Base-by-base conservation (phyloP, 2,888 invertebrate genomes). In the Cryptocephalus moraei region DNA sequence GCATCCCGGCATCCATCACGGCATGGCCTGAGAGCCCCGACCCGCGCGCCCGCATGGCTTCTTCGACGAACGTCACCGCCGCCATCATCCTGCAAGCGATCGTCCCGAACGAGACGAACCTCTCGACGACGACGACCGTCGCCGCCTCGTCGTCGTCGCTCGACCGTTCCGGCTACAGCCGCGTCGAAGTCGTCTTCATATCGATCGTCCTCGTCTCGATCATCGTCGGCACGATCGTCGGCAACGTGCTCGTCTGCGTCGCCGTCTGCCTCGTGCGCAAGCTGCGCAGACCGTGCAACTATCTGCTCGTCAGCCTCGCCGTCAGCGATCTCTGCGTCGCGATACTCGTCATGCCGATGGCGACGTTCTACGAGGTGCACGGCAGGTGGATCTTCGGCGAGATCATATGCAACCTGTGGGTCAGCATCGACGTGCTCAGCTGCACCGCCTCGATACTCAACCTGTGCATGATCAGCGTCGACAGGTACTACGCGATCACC, bases 391-490 rank as follows among this genome's bases (percentile, higher is more conserved):
- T 86, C 58, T 94, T 97, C 63, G 95, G 95, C 44, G 81, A 84
- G 22, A 78, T 86, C 52, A 84, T 93, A 63, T 96, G 96, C 72
- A 91, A 94, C 67, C 79, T 94, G 53, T 97, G 96, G 96, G 93
- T 94, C 50, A 91, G 92, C 46, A 91, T 94, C 67, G 97, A 99
- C 71, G 93, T 99, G 33, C 80, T 96, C 60, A 94, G 95, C 59
- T 96, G 94, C 67, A 93, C 97, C 13, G 96, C 97, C n/a, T 96
- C 95, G 60, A 99, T 99, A 60, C 77, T 97, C 43, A 97, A 97
- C 73, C 78, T 99, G 54, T 96, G 96, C 71, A 95, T 95, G 80
- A 96, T 99, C 69, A 92, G 94, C 47, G 87, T 97, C 49, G 99
- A 99, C 70, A 43, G 43, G 36, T 97, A 94, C 71, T 86, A 87